Evolutionary conservation across 2,113 vertebrate species (phyloP), one percentile per base, ranked within the genome.

Genomic region (Dunckerocampus dactyliophorus): DNA sequence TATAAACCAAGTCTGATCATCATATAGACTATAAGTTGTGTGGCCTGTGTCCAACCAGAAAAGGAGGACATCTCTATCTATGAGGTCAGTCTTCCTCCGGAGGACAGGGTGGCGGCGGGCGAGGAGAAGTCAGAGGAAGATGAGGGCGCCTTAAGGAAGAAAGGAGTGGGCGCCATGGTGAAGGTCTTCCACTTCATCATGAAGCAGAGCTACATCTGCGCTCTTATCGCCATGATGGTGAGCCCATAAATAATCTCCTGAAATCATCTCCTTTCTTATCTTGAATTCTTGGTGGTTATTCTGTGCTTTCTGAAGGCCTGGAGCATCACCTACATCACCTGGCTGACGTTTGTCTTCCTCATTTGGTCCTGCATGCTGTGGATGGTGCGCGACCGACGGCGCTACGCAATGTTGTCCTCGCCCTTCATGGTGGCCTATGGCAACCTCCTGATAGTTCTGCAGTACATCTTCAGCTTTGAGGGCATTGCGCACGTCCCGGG

Each of bases 211-310:
- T 99, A 99, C 75, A 94, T 99, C 74, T 98, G 95, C 69, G 97
- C 97, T 81, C 92, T 99, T 22, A 98, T 99, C 28, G 92, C 97
- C 15, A 99, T 99, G 97, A 99, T 99, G 97, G 97, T 99, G 87
- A 82, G 94, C 86, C 1, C 43, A 34, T 5, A 34, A 2, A 5
- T n/a, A n/a, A n/a, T 34, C 31, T 34, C 15, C 13, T 14, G 13
- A 21, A 51, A 13, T 9, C 10, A 21, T 49, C 47, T 46, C 43
- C 16, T 16, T 28, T 28, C 24, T 39, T 5, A 12, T 43, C 13
- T 14, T 3, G 13, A 43, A 13, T 14, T 43, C 11, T 1, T 21
- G 9, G 1, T 21, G 47, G 8, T 21, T 12, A 4, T 16, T 19
- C 1, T 16, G 14, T 43, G 3, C 8, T 63, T 65, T 10, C 19